Evolutionary conservation across 2,888 invertebrate species (phyloP), one percentile per base, ranked within the genome.

Genomic region (Mythimna impura): DNA sequence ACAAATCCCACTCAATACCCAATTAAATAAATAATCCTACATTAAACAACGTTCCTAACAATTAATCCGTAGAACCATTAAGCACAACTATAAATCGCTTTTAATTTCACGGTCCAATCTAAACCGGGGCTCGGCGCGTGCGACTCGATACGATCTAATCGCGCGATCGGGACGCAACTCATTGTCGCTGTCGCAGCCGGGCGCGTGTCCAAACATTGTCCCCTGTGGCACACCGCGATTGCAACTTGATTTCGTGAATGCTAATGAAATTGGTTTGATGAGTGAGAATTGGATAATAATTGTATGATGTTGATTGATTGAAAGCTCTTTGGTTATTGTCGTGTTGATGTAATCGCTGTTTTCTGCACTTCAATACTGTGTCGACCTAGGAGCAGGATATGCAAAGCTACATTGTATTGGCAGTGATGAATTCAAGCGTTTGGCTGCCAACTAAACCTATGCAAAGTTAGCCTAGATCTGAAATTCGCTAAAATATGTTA

Each of bases 171-270:
- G 88, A 92, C 93, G 92, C 90, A 89, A 90, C 90, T 89, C 91
- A 89, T 92, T 92, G 92, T 93, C 92, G 91, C 88, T 88, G 92
- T 91, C 91, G 91, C 91, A 64, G 78, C 82, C 75, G 76, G 74
- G 87, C 88, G 89, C 92, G 89, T 93, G 94, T 94, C 93, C 91
- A 94, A 94, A 94, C 93, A 94, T 88, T 90, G 92, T 88, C 90
- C 87, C 87, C 82, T 86, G 84, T 78, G 82, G 88, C 82, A 84
- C 73, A 85, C 83, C 54, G 75, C 70, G 50, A 64, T 69, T 67
- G 65, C 60, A 58, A 77, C 67, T 76, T 69, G 81, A 76, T 83
- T 78, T 68, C 70, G 66, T 66, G 64, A 76, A 81, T 81, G 74
- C 60, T 81, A 76, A 74, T 71, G 71, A 75, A 72, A 71, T 81